These are phyloP conservation scores for Aldabrachelys gigantea DNA, from an alignment of 2,113 vertebrate genomes.

Conservation along the genomic window DNA sequence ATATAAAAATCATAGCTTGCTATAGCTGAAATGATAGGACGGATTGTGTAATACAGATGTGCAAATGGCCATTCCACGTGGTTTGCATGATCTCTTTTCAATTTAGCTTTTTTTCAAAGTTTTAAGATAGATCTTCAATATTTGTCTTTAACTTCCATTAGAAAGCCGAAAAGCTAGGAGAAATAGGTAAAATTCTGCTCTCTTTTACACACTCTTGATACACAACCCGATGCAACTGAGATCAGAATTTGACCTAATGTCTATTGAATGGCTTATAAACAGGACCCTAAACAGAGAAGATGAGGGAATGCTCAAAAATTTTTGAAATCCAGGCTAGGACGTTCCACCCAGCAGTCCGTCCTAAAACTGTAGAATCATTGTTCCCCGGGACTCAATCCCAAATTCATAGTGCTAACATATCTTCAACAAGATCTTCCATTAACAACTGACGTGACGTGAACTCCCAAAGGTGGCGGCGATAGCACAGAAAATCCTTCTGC, in stretches of 20 bases:
- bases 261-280: slow-evolving; percentile 10
- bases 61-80: slow-evolving; percentile 83
- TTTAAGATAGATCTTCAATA: slow-evolving; percentile 16
- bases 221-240: not conserved
- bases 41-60: slow-evolving; percentile 91
- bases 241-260: slow-evolving; percentile 22
- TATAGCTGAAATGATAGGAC: slow-evolving; percentile 96
- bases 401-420: slow-evolving; percentile 74
- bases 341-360: slow-evolving; percentile 93
- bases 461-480: slow-evolving; percentile 30
- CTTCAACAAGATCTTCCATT: slow-evolving; percentile 63
- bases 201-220: slow-evolving; percentile 12
- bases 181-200: slow-evolving; percentile 62
- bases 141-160: slow-evolving; percentile 52
- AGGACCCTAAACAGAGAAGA: not conserved
- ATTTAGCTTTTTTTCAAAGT: slow-evolving; percentile 75
- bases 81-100: slow-evolving; percentile 79
- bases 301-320: slow-evolving; percentile 34
- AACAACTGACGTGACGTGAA: slow-evolving; percentile 60
- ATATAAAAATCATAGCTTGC: slow-evolving; percentile 91
- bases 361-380: slow-evolving; percentile 79
- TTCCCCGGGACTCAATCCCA: slow-evolving; percentile 81
- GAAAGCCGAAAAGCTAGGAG: slow-evolving; percentile 78
- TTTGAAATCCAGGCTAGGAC: slow-evolving; percentile 72
- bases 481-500: slow-evolving; percentile 13